These are phyloP conservation scores for Achroia grisella DNA, from an alignment of 1,140 invertebrate species.

Conservation along the genomic window DNA sequence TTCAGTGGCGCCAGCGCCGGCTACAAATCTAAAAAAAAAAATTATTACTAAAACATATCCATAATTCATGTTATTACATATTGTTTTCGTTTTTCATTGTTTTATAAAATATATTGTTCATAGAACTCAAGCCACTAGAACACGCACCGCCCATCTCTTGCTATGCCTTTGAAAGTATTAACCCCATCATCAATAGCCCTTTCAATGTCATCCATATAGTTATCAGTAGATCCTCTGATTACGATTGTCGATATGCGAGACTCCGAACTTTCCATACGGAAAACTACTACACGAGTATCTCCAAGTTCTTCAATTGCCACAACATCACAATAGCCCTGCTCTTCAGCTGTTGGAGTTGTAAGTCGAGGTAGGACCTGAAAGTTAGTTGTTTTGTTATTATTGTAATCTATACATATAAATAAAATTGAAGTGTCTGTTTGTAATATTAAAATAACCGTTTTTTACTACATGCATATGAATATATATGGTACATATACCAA, in stretches of 20 bases:
- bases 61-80: too few relatives aligned
- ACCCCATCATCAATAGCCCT: slow-evolving; percentile 98
- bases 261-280: slow-evolving; percentile 86
- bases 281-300: slow-evolving; percentile 94
- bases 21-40: slow-evolving; percentile 78
- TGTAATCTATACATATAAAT: too few relatives aligned
- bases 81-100: too few relatives aligned
- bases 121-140: not conserved
- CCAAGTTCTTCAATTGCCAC: slow-evolving; percentile 97
- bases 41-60: slow-evolving; percentile 2
- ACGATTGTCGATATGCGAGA: slow-evolving; percentile 95
- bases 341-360: slow-evolving; percentile 89
- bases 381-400: not conserved
- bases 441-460: too few relatives aligned
- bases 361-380: slow-evolving; percentile 75
- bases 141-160: slow-evolving; percentile 74
- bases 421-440: too few relatives aligned
- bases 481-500: too few relatives aligned
- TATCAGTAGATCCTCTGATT: slow-evolving; percentile 96
- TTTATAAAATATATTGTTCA: too few relatives aligned
- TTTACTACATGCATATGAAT: too few relatives aligned
- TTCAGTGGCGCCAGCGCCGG: slow-evolving; percentile 96
- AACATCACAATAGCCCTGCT: slow-evolving; percentile 93
- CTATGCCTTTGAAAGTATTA: slow-evolving; percentile 96
- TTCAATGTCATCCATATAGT: slow-evolving; percentile 99